These are phyloP conservation scores for Frieseomelitta varia DNA, from an alignment of 1,140 invertebrate genomes.

Conservation along the genomic window DNA sequence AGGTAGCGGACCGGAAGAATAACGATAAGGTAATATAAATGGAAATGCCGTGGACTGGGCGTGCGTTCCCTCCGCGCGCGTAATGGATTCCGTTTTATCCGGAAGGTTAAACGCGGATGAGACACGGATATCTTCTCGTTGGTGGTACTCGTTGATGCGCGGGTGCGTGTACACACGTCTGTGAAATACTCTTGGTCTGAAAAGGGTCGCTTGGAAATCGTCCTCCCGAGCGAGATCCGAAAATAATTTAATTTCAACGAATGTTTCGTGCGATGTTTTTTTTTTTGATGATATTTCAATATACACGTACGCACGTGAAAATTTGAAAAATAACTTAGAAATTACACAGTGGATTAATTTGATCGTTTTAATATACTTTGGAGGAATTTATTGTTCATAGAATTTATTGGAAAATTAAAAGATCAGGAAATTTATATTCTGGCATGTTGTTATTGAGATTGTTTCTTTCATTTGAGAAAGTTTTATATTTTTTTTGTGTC, in stretches of 20 bases:
- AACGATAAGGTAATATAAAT: conserved; percentile 78
- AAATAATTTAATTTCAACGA: neutral
- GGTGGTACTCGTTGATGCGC: conserved; percentile 4
- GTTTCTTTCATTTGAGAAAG: too few relatives aligned
- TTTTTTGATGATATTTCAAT: too few relatives aligned
- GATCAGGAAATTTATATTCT: too few relatives aligned
- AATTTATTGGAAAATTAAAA: too few relatives aligned
- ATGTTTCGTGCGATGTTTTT: too few relatives aligned
- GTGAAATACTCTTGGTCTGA: neutral
- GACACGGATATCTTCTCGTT: conserved; percentile 25
- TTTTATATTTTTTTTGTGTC: too few relatives aligned
- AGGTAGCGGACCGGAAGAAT: conserved; percentile 57
- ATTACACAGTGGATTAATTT: too few relatives aligned
- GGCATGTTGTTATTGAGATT: too few relatives aligned
- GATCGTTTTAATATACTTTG: too few relatives aligned
- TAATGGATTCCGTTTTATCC: conserved; percentile 71
- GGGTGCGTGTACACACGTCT: neutral
- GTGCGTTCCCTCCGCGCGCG: conserved; percentile 43
- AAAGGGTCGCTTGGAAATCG: neutral
- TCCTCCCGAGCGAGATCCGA: neutral
- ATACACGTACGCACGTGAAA: too few relatives aligned
- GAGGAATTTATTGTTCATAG: too few relatives aligned
- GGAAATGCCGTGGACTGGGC: conserved; percentile 70
- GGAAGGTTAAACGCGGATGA: conserved; percentile 54
- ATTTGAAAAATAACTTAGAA: too few relatives aligned